These are phyloP conservation scores for Rhinogobius similis DNA, from an alignment of 2,113 vertebrate genomes.

Conservation along the genomic window DNA sequence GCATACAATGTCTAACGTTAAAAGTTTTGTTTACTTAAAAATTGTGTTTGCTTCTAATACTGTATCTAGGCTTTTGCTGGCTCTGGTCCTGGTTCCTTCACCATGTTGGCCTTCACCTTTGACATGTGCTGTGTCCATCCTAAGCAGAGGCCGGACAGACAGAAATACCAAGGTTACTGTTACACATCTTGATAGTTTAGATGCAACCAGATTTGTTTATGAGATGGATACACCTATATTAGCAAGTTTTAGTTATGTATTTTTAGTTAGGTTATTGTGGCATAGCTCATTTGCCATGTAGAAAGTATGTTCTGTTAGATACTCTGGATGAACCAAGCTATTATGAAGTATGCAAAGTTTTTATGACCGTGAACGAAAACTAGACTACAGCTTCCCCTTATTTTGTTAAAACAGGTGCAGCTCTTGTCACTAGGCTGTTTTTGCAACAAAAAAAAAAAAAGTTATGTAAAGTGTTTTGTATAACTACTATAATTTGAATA, in stretches of 20 bases:
- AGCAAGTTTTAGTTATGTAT: not conserved
- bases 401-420: not conserved
- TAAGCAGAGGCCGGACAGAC: constrained; percentile 81
- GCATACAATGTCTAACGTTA: not conserved
- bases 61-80: constrained; percentile 78
- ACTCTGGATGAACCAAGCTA: not conserved
- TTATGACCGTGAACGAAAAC: not conserved
- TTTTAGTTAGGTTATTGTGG: not conserved
- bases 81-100: constrained; percentile 82
- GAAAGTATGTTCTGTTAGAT: not conserved
- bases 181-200: not conserved
- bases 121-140: constrained; percentile 82
- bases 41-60: not conserved
- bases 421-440: not conserved
- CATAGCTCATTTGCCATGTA: not conserved
- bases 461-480: not conserved
- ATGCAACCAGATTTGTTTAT: not conserved
- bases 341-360: not conserved
- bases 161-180: constrained; percentile 77
- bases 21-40: too few species aligned
- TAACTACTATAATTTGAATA: not conserved
- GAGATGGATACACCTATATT: not conserved
- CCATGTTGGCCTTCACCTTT: constrained; percentile 84
- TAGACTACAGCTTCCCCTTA: not conserved
- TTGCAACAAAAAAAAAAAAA: not conserved